A percentile compares a stretch with the other conserved stretches of the same genome.
phyloP scores from a whole-genome alignment of 2,888 invertebrate genomes.

The Sminthurides aquaticus region DNA sequence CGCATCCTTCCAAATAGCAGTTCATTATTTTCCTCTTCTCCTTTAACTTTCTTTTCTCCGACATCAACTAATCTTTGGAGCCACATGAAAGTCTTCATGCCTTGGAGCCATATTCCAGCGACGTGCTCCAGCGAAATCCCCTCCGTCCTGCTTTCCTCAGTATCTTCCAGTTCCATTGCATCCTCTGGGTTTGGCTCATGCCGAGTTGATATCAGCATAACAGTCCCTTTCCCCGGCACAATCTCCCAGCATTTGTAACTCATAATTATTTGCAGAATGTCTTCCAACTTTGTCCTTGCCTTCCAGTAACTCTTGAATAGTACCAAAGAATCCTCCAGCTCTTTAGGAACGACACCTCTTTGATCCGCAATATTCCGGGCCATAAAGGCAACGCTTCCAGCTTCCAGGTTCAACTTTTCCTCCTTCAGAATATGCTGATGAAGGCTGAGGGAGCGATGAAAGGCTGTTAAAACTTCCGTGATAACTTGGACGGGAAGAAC shows the following conservation, averaged over 20 bases:
- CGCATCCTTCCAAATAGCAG: constrained; percentile 35
- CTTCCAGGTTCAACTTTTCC: neutral
- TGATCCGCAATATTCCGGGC: constrained; percentile 7
- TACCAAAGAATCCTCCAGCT: neutral
- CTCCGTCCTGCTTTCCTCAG: neutral
- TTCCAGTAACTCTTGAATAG: neutral
- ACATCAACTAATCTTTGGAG: constrained; percentile 30
- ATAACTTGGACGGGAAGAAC: neutral
- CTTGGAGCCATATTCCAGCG: constrained; percentile 33
- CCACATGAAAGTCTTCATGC: constrained; percentile 33
- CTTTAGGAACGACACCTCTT: neutral
- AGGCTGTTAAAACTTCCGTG: neutral
- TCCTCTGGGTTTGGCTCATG: no score
- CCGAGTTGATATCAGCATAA: neutral
- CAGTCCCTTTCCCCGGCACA: neutral
- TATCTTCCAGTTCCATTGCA: neutral
- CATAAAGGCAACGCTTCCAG: constrained; percentile 7
- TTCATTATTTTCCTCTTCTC: constrained; percentile 30
- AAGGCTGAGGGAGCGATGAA: neutral
- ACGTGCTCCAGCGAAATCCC: constrained; percentile 12
- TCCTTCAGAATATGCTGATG: neutral
- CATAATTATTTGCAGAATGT: neutral
- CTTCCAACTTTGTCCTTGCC: neutral
- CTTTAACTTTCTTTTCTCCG: constrained; percentile 21
- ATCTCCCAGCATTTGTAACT: neutral